Base-by-base conservation (phyloP, 2,797 vertebrate genomes). In the Pangasius krempfi region DNA sequence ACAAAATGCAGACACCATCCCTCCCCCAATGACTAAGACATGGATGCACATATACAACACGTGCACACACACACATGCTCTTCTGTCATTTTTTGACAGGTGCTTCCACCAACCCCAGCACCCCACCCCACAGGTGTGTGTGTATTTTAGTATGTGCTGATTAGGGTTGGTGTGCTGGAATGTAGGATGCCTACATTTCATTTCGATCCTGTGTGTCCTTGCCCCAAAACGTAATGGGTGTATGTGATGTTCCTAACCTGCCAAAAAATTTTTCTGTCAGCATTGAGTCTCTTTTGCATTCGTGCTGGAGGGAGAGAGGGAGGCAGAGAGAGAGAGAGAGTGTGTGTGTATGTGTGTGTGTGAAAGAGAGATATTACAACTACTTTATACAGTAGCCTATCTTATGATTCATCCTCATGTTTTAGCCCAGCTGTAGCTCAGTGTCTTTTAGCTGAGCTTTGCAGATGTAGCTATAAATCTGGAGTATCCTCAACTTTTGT, bases 11-110 rank as follows among this genome's bases (percentile, higher is more conserved):
- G 50, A 82, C 85, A 72, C 60, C 40, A 60, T 22, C 68, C 44
- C 70, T 13, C 80, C 56, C 68, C 66, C 81, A 70, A 64, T 85
- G 14, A 70, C 58, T 40, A 16, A 10, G 50, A 54, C 56, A 40
- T 76, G 37, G 27, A 78, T 8, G 30, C 13, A 86, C 20, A 85
- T 56, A 72, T 33, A 54, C 83, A 33, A 44, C 33, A 33, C 60
- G 14, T 72, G 50, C 44, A 75, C 62, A 73, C 58, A 68, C 56
- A 52, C 79, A 85, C 81, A 54, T 16, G 47, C 72, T 79, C 81
- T 80, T 90, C 89, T 90, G 89, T 90, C 89, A 90, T 75, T 85
- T 90, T 88, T 86, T 88, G 89, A 90, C 89, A 90, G 89, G 89
- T 90, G 89, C 83, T 85, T 68, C 70, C 82, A 85, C 75, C 72